These are phyloP conservation scores for Lycia hirtaria DNA, from an alignment of 2,888 invertebrate species.

Conservation along the genomic window DNA sequence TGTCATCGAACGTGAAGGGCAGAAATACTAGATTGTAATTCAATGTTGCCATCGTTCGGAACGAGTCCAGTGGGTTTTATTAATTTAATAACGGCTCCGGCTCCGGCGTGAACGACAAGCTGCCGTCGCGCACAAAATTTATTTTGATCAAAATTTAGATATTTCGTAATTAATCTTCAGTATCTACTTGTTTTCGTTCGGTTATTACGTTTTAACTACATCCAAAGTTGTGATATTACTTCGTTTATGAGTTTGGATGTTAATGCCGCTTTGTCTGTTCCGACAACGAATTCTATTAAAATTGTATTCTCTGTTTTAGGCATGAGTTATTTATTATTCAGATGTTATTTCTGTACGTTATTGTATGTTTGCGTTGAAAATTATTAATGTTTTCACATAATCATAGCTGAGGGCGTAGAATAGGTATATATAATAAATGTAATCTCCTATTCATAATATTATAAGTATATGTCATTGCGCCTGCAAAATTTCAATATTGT, in stretches of 20 bases:
- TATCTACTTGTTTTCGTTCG: conserved; percentile 36
- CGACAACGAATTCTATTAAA: conserved; percentile 19
- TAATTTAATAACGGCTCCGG: conserved; percentile 48
- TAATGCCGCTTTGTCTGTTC: conserved; percentile 19
- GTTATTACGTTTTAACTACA: conserved; percentile 32
- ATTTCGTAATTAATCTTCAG: conserved; percentile 51
- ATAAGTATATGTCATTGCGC: no score
- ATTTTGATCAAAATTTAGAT: conserved; percentile 49
- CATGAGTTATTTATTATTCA: conserved; percentile 2
- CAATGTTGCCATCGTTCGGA: conserved; percentile 41
- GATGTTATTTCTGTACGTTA: background rate
- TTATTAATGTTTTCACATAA: no score
- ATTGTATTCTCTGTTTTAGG: conserved; percentile 8
- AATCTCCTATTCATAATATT: no score
- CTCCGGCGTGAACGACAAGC: conserved; percentile 30
- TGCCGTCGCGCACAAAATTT: conserved; percentile 44
- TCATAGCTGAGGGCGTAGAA: no score
- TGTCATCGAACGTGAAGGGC: conserved; percentile 20
- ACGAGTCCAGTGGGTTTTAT: conserved; percentile 47
- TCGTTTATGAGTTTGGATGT: conserved; percentile 31
- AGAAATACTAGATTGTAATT: conserved; percentile 41
- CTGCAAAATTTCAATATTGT: no score
- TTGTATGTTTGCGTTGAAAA: background rate
- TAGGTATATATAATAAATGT: no score
- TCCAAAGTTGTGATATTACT: conserved; percentile 34